phyloP scores from a whole-genome alignment of 2,888 invertebrate species.

The Ischnus inquisitorius region DNA sequence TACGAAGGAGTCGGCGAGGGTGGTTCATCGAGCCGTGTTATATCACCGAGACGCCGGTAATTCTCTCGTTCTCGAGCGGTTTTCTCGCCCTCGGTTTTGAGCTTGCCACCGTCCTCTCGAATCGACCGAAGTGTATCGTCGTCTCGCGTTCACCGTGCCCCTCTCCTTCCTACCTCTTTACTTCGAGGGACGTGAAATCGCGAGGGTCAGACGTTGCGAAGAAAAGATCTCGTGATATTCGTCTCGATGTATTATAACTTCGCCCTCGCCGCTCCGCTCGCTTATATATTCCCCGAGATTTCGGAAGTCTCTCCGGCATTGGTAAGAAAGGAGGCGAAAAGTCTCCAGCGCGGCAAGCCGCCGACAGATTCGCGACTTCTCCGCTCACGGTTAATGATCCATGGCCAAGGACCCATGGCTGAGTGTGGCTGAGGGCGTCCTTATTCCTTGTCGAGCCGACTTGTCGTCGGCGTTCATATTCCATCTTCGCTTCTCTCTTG shows the following conservation, averaged over 20 bases:
- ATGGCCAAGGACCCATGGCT: slow-evolving; percentile 80
- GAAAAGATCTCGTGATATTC: slow-evolving; percentile 79
- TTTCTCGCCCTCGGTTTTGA: slow-evolving; percentile 59
- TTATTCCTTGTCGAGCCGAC: slow-evolving; percentile 79
- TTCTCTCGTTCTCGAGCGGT: slow-evolving; percentile 65
- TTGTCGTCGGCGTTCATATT: slow-evolving; percentile 74
- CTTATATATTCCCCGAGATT: slow-evolving; percentile 25
- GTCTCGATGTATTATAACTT: slow-evolving; percentile 73
- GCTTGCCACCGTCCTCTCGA: slow-evolving; percentile 33
- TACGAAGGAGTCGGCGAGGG: slow-evolving; percentile 40
- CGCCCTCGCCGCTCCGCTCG: not conserved
- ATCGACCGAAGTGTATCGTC: slow-evolving; percentile 52
- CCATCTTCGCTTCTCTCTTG: slow-evolving; percentile 28
- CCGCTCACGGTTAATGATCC: slow-evolving; percentile 83
- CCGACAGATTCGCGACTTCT: slow-evolving; percentile 72
- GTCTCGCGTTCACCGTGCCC: not conserved
- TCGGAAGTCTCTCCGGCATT: slow-evolving; percentile 23
- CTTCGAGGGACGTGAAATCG: slow-evolving; percentile 41
- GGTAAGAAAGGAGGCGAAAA: slow-evolving; percentile 8
- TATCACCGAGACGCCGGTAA: slow-evolving; percentile 62
- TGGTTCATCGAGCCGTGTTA: slow-evolving; percentile 61
- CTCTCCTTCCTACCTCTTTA: too few species aligned
- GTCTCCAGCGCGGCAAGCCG: slow-evolving; percentile 36
- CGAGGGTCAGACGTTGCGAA: slow-evolving; percentile 67
- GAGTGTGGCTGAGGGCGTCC: slow-evolving; percentile 84